Evolutionary conservation across 2,113 vertebrate species (phyloP).

Genomic region (Cyphotilapia sp.): DNA sequence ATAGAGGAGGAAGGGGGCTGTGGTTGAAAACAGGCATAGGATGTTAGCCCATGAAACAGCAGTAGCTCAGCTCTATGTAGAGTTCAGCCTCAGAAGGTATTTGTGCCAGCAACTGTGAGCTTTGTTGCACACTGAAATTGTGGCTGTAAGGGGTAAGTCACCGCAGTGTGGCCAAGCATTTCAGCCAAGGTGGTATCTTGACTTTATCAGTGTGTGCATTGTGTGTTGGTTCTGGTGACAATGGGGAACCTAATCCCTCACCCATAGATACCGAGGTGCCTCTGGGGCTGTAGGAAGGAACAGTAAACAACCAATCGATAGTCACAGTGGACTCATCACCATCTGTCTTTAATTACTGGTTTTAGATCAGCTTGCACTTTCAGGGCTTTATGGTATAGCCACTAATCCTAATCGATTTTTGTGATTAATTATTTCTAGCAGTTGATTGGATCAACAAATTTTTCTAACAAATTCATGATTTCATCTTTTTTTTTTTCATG

Average conservation of each 20-base stretch:
- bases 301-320: constrained; percentile 51
- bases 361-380: neutral
- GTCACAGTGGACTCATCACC: constrained; percentile 6
- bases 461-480: neutral
- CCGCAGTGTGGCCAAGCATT: neutral
- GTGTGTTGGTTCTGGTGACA: constrained; percentile 28
- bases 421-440: neutral
- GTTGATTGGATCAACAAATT: neutral
- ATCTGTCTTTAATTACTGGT: neutral
- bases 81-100: neutral
- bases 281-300: constrained; percentile 24
- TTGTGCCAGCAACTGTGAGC: neutral
- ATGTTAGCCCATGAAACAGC: neutral
- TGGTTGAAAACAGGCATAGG: neutral
- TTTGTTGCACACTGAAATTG: neutral
- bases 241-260: constrained; percentile 51
- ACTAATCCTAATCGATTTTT: neutral
- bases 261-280: constrained; percentile 18
- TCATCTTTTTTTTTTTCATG: neutral
- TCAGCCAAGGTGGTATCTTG: constrained; percentile 19
- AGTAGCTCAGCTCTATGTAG: neutral
- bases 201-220: neutral
- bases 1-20: neutral
- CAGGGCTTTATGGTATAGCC: neutral
- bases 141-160: neutral